These are phyloP conservation scores for Benthochromis sp. DNA, from an alignment of 2,113 vertebrate genomes.

Conservation along the genomic window DNA sequence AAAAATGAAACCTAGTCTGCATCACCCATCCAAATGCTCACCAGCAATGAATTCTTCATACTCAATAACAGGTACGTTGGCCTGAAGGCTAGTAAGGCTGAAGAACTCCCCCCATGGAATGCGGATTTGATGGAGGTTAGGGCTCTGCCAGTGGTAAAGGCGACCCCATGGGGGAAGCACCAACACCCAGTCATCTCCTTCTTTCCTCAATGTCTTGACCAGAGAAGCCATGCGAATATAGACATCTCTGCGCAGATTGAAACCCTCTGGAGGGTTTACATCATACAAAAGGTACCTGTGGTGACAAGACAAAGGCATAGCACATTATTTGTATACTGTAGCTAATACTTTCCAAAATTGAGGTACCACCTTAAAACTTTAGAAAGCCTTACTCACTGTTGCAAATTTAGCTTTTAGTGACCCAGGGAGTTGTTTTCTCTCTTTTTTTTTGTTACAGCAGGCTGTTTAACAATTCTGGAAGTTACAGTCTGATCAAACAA, in stretches of 20 bases:
- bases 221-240: slow-evolving; percentile 88
- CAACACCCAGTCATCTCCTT: slow-evolving; percentile 83
- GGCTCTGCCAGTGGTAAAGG: slow-evolving; percentile 96
- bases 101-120: slow-evolving; percentile 92
- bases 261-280: slow-evolving; percentile 93
- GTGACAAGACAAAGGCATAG: not conserved
- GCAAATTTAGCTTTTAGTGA: not conserved
- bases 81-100: slow-evolving; percentile 81
- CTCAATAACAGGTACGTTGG: slow-evolving; percentile 87
- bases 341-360: not conserved
- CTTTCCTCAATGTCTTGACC: slow-evolving; percentile 81
- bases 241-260: slow-evolving; percentile 95
- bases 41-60: slow-evolving; percentile 93
- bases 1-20: not conserved
- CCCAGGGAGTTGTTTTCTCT: not conserved
- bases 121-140: slow-evolving; percentile 81
- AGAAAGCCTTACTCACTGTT: not conserved
- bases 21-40: slow-evolving; percentile 43
- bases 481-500: not conserved
- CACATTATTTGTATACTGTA: not conserved
- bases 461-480: not conserved
- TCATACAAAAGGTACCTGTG: slow-evolving; percentile 91
- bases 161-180: slow-evolving; percentile 96
- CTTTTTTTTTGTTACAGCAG: not conserved
- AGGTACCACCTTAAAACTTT: not conserved